These are phyloP conservation scores for Nemapogon koenigi DNA, from an alignment of 2,888 invertebrate genomes.

Conservation along the genomic window DNA sequence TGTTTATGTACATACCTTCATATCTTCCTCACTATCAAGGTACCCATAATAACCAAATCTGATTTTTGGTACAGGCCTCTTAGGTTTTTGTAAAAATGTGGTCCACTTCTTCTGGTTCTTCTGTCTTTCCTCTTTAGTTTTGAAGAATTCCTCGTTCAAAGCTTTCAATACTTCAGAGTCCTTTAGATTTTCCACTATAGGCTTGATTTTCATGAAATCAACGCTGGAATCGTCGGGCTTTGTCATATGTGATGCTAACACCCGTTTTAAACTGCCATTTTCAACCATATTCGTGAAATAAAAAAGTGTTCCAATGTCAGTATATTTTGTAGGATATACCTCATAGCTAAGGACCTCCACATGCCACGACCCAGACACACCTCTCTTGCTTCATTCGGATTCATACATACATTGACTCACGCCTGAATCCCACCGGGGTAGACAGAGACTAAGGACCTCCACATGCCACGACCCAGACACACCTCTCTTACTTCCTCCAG, in stretches of 20 bases:
- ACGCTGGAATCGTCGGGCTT: conserved; percentile 57
- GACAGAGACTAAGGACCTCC: too few relatives aligned
- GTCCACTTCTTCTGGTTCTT: conserved; percentile 70
- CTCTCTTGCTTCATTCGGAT: too few relatives aligned
- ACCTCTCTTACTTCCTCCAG: too few relatives aligned
- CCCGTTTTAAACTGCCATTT: conserved; percentile 35
- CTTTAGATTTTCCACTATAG: conserved; percentile 68
- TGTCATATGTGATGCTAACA: conserved; percentile 46
- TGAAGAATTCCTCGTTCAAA: conserved; percentile 62
- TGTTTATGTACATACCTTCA: too few relatives aligned
- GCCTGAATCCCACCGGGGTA: too few relatives aligned
- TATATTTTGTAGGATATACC: conserved; percentile 10
- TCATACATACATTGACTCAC: too few relatives aligned
- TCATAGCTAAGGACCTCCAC: too few relatives aligned
- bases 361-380: too few relatives aligned
- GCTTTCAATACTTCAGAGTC: conserved; percentile 73
- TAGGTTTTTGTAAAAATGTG: conserved; percentile 78
- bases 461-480: too few relatives aligned
- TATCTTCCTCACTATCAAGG: too few relatives aligned
- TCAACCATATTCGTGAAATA: conserved; percentile 27
- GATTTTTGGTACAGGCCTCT: conserved; percentile 66
- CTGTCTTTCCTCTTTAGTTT: conserved; percentile 52
- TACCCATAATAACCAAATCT: conserved; percentile 35
- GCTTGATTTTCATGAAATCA: conserved; percentile 73
- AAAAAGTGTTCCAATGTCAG: too few relatives aligned